Evolutionary conservation across 2,888 invertebrate genomes (phyloP).

Genomic region (Melangyna quadrimaculata): DNA sequence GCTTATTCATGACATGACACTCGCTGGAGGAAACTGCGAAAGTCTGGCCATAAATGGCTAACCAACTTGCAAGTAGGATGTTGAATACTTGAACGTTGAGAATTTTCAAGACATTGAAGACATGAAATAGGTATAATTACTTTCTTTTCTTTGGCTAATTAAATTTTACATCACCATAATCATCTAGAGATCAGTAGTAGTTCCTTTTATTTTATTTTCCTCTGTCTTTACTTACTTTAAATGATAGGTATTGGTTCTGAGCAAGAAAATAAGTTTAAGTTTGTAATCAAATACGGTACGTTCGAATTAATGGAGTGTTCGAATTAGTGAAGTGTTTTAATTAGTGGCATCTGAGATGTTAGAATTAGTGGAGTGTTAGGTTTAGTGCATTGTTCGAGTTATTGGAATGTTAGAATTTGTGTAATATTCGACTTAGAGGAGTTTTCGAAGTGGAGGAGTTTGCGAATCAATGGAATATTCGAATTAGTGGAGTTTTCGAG

Average conservation of each 20-base stretch:
- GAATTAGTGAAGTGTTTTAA: too few relatives aligned
- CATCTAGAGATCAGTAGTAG: slow-evolving; percentile 55
- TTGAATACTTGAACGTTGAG: not conserved
- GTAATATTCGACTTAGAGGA: too few relatives aligned
- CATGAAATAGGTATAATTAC: slow-evolving; percentile 44
- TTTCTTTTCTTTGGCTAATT: slow-evolving; percentile 67
- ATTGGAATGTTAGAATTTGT: too few relatives aligned
- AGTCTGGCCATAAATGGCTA: slow-evolving; percentile 6
- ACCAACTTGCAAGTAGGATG: not conserved
- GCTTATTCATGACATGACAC: not conserved
- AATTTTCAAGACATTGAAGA: not conserved
- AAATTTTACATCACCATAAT: slow-evolving; percentile 67
- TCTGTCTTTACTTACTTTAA: not conserved
- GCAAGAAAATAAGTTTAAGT: not conserved
- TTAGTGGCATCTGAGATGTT: too few relatives aligned
- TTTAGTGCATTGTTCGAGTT: too few relatives aligned
- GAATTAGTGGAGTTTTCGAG: too few relatives aligned
- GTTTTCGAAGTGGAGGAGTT: too few relatives aligned
- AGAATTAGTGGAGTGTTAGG: too few relatives aligned
- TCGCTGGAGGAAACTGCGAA: not conserved
- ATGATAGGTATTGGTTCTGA: not conserved
- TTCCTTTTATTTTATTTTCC: slow-evolving; percentile 23
- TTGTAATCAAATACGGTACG: too few relatives aligned
- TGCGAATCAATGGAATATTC: too few relatives aligned
- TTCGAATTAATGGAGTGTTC: too few relatives aligned